A percentile compares a stretch with the other conserved stretches of the same genome.
Evolutionary conservation across 2,113 vertebrate species (phyloP).

Genomic region (Solenodon paradoxus): DNA sequence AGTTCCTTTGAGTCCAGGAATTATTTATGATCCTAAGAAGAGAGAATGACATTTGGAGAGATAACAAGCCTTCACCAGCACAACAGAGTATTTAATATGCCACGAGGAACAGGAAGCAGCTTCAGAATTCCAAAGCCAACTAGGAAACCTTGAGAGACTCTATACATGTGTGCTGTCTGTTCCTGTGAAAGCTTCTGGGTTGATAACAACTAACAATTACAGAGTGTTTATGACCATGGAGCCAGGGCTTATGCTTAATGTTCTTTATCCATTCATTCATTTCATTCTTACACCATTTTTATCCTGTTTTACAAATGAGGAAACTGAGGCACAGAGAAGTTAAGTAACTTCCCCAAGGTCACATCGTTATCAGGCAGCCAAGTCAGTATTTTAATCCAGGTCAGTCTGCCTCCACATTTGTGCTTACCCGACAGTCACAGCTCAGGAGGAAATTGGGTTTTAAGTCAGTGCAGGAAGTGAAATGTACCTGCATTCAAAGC

Average conservation of each 20-base stretch:
- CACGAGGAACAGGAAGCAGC: not conserved
- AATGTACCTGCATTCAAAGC: conserved; percentile 16
- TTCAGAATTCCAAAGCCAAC: conserved; percentile 50
- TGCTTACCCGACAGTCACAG: not conserved
- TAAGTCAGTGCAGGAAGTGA: not conserved
- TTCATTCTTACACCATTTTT: not conserved
- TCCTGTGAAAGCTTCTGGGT: not conserved
- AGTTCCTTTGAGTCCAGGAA: conserved; percentile 70
- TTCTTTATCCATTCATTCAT: not conserved
- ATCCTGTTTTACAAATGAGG: not conserved
- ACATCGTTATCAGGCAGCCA: not conserved
- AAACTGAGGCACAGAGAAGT: not conserved
- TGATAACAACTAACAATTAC: not conserved
- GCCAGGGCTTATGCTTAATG: not conserved
- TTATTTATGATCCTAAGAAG: conserved; percentile 75
- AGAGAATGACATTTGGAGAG: conserved; percentile 67
- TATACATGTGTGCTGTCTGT: not conserved
- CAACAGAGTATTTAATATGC: conserved; percentile 61
- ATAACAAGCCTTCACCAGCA: conserved; percentile 62
- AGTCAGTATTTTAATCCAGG: not conserved
- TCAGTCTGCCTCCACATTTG: not conserved
- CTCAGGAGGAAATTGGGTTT: conserved; percentile 2
- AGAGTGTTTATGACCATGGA: not conserved
- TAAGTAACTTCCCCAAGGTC: not conserved
- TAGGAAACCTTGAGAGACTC: conserved; percentile 13